These are phyloP conservation scores for Scytalopus superciliaris DNA, from an alignment of 2,113 vertebrate species.

Conservation along the genomic window DNA sequence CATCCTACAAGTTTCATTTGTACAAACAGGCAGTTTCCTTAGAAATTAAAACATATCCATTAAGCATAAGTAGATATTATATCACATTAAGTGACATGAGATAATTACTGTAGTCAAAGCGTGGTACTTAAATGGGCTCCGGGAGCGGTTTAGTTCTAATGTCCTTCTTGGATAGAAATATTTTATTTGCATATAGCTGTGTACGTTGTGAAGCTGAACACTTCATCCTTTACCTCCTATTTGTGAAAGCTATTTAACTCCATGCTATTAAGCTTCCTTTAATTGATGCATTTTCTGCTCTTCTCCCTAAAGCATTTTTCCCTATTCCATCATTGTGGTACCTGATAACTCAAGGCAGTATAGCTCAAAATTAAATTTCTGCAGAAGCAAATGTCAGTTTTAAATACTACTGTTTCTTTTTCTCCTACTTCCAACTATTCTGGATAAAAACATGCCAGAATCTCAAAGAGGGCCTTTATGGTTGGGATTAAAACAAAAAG, in stretches of 20 bases:
- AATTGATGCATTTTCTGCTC: conserved; percentile 12
- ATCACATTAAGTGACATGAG: conserved; percentile 15
- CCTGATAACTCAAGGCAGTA: conserved; percentile 10
- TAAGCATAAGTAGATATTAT: not conserved
- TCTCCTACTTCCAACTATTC: not conserved
- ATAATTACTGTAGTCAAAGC: conserved; percentile 34
- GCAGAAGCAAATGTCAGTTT: not conserved
- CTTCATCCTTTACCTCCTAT: conserved; percentile 17
- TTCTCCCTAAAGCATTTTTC: conserved; percentile 15
- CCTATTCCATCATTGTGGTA: not conserved
- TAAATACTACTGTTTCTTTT: not conserved
- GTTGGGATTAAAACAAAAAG: not conserved
- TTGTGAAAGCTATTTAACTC: conserved; percentile 27
- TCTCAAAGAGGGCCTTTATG: not conserved
- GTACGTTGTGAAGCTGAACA: not conserved
- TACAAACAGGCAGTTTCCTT: not conserved
- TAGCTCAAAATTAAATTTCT: conserved; percentile 32
- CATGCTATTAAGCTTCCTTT: conserved; percentile 29
- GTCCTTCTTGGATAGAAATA: not conserved
- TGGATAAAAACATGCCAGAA: not conserved
- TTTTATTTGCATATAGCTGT: not conserved
- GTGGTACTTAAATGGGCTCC: not conserved
- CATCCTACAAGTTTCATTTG: not conserved
- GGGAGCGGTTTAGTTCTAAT: not conserved
- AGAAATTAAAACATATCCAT: not conserved